Percentiles rank a stretch among this genome's conserved stretches.
Evolutionary conservation across 2,113 vertebrate species (phyloP).

Genomic region (Chrysochloris asiatica): DNA sequence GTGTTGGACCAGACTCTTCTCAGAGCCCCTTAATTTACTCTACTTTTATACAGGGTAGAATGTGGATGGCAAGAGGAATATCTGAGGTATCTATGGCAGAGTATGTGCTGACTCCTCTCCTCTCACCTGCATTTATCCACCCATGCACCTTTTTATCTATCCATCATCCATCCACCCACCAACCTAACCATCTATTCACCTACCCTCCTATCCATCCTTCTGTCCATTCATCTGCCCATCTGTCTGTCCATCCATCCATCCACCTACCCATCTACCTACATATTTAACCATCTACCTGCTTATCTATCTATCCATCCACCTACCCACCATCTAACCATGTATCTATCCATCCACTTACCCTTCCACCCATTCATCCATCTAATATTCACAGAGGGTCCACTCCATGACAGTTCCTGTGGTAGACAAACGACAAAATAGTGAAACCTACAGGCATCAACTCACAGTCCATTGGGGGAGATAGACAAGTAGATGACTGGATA

Average conservation of each 20-base stretch:
- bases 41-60: not conserved
- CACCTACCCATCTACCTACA: no score
- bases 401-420: not conserved
- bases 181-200: no score
- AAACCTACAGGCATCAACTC: no score
- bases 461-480: not conserved
- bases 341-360: not conserved
- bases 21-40: not conserved
- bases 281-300: no score
- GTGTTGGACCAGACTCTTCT: not conserved
- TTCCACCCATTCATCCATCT: no score
- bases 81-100: not conserved
- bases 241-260: no score
- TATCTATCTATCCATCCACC: no score
- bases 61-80: not conserved
- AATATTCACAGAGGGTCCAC: not conserved
- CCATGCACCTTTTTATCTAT: not conserved
- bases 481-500: no score
- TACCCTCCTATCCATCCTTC: not conserved
- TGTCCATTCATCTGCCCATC: no score
- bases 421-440: not conserved
- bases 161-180: not conserved
- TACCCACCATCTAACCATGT: no score
- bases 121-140: not conserved
- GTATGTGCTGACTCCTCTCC: not conserved